A percentile compares a stretch with the other conserved stretches of the same genome.
Evolutionary conservation across 2,797 vertebrate genomes (phyloP).

Genomic region (Macrochelys suwanniensis): DNA sequence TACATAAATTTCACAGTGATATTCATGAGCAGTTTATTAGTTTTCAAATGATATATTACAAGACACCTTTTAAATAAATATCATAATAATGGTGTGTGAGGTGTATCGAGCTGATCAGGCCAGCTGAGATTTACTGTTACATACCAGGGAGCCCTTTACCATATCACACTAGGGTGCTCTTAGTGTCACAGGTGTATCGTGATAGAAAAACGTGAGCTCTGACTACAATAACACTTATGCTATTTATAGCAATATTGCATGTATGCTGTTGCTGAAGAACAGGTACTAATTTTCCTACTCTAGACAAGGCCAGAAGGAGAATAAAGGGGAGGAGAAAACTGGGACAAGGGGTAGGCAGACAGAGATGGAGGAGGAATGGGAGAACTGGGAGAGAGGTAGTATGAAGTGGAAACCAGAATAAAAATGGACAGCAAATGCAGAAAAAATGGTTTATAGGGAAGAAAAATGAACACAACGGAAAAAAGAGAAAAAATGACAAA

Average conservation of each 20-base stretch:
- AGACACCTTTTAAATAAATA: background rate
- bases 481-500: fast-evolving
- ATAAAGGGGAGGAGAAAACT: background rate
- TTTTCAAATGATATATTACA: background rate
- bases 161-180: background rate
- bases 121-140: background rate
- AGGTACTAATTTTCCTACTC: background rate
- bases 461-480: background rate
- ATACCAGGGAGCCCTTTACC: background rate
- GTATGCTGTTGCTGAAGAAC: background rate
- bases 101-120: background rate
- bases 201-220: background rate
- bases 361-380: background rate
- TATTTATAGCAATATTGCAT: background rate
- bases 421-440: background rate
- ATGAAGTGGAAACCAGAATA: background rate
- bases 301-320: background rate
- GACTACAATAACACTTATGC: background rate
- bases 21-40: background rate
- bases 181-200: background rate
- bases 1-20: background rate
- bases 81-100: background rate
- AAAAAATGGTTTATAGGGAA: background rate
- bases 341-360: background rate
- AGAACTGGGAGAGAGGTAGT: background rate